A percentile compares a stretch with the other conserved stretches of the same genome.
phyloP scores from a whole-genome alignment of 2,797 vertebrate species.

The Acanthornis magna region DNA sequence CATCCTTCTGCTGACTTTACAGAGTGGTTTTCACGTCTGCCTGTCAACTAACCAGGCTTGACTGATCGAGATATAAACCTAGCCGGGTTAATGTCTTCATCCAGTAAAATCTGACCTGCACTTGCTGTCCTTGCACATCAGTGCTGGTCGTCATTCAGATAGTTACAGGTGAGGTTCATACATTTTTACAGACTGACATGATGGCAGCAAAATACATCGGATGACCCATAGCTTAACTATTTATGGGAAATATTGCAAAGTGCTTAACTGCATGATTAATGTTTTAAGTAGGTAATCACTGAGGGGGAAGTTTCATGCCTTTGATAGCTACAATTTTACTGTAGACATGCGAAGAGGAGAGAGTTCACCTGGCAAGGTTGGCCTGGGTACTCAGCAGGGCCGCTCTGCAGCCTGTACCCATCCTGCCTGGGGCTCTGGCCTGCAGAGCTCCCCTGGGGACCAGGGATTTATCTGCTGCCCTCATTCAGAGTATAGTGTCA shows the following conservation, averaged over 20 bases:
- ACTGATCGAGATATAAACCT: neutral
- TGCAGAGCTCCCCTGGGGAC: rapidly evolving
- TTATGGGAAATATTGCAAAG: neutral
- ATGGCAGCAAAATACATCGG: neutral
- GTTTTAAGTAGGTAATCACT: neutral
- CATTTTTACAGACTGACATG: neutral
- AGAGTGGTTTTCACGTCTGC: neutral
- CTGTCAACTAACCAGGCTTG: neutral
- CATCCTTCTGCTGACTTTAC: constrained; percentile 41
- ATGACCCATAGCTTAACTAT: neutral
- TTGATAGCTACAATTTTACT: neutral
- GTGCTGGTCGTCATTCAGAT: neutral
- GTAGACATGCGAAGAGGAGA: neutral
- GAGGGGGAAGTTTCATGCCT: neutral
- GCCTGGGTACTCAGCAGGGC: neutral
- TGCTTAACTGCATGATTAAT: neutral
- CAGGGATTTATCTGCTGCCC: neutral
- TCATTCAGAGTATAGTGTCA: rapidly evolving
- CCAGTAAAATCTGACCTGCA: neutral
- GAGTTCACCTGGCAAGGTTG: neutral
- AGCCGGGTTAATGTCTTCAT: neutral
- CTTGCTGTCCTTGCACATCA: neutral
- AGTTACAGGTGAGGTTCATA: neutral
- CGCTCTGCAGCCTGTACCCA: neutral
- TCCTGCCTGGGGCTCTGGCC: neutral